Conservation (phyloP, 1,140 invertebrate genomes). For the Cotesia vestalis region DNA sequence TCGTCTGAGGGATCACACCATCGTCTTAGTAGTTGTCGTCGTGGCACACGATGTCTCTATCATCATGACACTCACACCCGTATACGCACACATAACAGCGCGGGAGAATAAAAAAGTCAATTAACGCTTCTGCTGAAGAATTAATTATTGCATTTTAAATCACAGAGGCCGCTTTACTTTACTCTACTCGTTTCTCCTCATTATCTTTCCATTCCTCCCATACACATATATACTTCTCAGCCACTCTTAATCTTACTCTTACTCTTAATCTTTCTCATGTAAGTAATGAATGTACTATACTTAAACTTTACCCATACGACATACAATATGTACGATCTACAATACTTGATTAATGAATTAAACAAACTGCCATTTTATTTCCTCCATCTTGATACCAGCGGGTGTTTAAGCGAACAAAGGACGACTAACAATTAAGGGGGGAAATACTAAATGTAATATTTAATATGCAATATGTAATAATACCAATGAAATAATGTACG, state of each 20-base stretch:
- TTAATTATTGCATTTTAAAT: slow-evolving; percentile 32
- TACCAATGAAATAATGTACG: slow-evolving; percentile 4
- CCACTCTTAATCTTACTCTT: not conserved
- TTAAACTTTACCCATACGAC: not conserved
- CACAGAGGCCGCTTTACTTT: slow-evolving; percentile 5
- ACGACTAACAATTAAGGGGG: not conserved
- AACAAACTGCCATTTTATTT: slow-evolving; percentile 7
- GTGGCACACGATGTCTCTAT: slow-evolving; percentile 33
- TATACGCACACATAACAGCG: not conserved
- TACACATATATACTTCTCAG: not conserved
- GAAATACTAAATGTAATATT: no score
- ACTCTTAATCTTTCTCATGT: not conserved
- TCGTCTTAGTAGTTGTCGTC: not conserved
- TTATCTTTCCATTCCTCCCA: slow-evolving; percentile 18
- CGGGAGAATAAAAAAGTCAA: slow-evolving; percentile 28
- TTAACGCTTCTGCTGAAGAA: slow-evolving; percentile 23
- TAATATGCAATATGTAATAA: not conserved
- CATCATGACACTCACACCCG: slow-evolving; percentile 21
- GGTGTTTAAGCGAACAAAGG: not conserved
- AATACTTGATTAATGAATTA: slow-evolving; percentile 13
- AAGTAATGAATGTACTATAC: no score
- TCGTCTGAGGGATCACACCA: slow-evolving; percentile 6
- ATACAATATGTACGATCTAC: not conserved
- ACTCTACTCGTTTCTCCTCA: not conserved
- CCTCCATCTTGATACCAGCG: not conserved